Conservation (phyloP, 2,113 vertebrate genomes). For the Trichechus manatus region DNA sequence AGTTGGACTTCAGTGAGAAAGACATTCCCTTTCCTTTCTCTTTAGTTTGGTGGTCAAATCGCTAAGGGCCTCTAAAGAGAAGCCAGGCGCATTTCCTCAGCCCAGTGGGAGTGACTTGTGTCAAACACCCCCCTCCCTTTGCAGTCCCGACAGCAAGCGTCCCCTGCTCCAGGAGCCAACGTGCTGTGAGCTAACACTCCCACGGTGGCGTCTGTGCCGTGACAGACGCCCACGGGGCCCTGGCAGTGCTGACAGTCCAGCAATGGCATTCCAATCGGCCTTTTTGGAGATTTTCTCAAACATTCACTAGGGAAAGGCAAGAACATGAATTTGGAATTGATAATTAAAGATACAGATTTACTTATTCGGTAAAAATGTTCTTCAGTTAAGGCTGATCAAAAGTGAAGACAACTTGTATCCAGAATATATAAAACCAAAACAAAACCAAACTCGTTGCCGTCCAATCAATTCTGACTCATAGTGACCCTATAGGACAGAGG, state of each 20-base stretch:
- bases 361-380: background rate
- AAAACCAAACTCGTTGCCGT: too few relatives aligned
- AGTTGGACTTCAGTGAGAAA: background rate
- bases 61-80: background rate
- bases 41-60: background rate
- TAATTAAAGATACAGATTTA: background rate
- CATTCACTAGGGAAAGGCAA: background rate
- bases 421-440: background rate
- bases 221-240: background rate
- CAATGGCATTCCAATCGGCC: background rate
- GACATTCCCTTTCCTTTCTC: background rate
- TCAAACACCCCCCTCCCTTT: background rate
- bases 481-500: too few relatives aligned
- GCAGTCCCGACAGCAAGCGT: background rate
- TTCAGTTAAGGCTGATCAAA: background rate
- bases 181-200: too few relatives aligned
- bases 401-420: background rate
- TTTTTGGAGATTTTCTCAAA: background rate
- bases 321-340: background rate
- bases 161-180: background rate
- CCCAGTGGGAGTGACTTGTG: rapidly evolving
- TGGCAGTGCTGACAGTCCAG: background rate
- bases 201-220: too few relatives aligned
- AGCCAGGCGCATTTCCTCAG: background rate
- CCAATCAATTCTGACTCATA: too few relatives aligned